Percentiles rank a stretch among this genome's conserved stretches.
phyloP scores from a whole-genome alignment of 1,140 invertebrate genomes.

The Tetramorium simillimum region DNA sequence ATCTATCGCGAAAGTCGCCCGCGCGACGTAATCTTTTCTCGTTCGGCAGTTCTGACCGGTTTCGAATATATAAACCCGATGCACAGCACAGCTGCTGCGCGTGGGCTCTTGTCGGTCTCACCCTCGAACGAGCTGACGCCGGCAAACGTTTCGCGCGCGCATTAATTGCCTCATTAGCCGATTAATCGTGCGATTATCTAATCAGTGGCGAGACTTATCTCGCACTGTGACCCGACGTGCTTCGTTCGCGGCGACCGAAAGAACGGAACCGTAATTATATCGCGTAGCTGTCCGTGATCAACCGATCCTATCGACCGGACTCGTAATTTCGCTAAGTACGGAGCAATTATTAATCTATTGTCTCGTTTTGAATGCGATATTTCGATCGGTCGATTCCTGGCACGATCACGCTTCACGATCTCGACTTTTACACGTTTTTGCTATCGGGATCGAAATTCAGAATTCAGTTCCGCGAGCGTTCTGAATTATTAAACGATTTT shows the following conservation, averaged over 20 bases:
- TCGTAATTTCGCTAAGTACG: slow-evolving; percentile 15
- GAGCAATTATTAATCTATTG: slow-evolving; percentile 32
- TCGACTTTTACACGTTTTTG: slow-evolving; percentile 37
- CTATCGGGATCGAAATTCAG: background rate
- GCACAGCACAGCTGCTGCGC: slow-evolving; percentile 22
- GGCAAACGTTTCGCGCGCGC: background rate
- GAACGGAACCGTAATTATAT: slow-evolving; percentile 21
- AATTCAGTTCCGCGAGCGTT: slow-evolving; percentile 50
- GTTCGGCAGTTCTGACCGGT: slow-evolving; percentile 78
- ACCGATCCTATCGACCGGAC: background rate
- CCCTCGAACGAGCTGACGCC: slow-evolving; percentile 54
- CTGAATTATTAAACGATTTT: slow-evolving; percentile 60
- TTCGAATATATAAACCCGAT: slow-evolving; percentile 77
- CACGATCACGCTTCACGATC: slow-evolving; percentile 18
- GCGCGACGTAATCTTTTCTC: slow-evolving; percentile 78
- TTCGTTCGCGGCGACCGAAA: background rate
- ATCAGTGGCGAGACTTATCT: background rate
- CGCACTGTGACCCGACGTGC: background rate
- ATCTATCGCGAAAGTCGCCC: slow-evolving; percentile 79
- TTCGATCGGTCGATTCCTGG: background rate
- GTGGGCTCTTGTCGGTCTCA: slow-evolving; percentile 70
- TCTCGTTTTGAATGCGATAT: slow-evolving; percentile 3
- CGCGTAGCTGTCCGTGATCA: slow-evolving; percentile 24
- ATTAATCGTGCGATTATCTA: slow-evolving; percentile 30
- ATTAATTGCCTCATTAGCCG: slow-evolving; percentile 14